These are phyloP conservation scores for Leptothorax acervorum DNA, from an alignment of 2,888 invertebrate species.

Conservation along the genomic window DNA sequence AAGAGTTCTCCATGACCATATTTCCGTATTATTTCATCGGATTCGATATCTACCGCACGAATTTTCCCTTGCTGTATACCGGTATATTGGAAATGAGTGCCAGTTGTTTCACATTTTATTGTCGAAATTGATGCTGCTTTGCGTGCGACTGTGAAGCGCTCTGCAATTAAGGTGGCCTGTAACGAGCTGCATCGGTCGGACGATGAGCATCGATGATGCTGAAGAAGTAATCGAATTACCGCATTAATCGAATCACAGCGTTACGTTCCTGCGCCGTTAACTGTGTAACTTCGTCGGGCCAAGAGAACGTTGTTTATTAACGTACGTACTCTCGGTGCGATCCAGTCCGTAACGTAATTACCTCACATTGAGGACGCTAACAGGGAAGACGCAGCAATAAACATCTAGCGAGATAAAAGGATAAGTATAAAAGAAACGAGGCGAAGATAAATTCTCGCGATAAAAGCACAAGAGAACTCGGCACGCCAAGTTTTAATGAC, in stretches of 20 bases:
- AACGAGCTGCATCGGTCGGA: slow-evolving; percentile 11
- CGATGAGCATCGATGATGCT: slow-evolving; percentile 45
- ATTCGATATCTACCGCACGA: neutral
- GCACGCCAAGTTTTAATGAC: slow-evolving; percentile 56
- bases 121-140: neutral
- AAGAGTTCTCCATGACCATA: slow-evolving; percentile 3
- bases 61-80: neutral
- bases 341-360: slow-evolving; percentile 52
- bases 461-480: slow-evolving; percentile 54
- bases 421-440: slow-evolving; percentile 54
- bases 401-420: slow-evolving; percentile 51
- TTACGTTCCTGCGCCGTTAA: slow-evolving; percentile 41
- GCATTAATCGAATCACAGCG: slow-evolving; percentile 39
- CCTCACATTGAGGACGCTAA: slow-evolving; percentile 48
- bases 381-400: slow-evolving; percentile 45
- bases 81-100: neutral
- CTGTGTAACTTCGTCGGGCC: slow-evolving; percentile 36
- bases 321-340: slow-evolving; percentile 50
- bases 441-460: slow-evolving; percentile 50
- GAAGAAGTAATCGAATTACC: slow-evolving; percentile 46
- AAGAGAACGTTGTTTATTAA: slow-evolving; percentile 51
- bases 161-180: neutral
- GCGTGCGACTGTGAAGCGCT: neutral
- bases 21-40: slow-evolving; percentile 10
- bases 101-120: neutral